Evolutionary conservation across 2,888 invertebrate species (phyloP).

Genomic region (Callosobruchus maculatus): DNA sequence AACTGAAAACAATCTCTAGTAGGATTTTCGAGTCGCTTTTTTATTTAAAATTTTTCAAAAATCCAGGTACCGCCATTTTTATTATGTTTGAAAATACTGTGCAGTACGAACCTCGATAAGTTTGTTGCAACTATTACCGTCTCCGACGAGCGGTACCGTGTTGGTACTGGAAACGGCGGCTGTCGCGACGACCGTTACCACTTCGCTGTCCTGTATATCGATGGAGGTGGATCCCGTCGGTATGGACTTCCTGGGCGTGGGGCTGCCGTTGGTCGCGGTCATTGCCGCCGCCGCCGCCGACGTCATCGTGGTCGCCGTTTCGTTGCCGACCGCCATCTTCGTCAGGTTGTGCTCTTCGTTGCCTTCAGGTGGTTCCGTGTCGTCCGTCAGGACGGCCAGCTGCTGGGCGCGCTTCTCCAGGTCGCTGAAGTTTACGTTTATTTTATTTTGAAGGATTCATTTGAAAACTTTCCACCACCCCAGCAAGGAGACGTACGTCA

Average conservation of each 20-base stretch:
- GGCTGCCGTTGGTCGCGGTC: constrained; percentile 46
- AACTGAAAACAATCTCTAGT: too few relatives aligned
- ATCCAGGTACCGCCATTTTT: too few relatives aligned
- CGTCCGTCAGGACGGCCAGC: constrained; percentile 83
- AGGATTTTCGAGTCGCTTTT: too few relatives aligned
- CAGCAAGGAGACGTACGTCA: too few relatives aligned
- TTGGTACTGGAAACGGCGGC: background rate
- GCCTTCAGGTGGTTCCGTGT: constrained; percentile 56
- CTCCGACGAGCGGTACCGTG: background rate
- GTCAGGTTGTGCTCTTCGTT: constrained; percentile 43
- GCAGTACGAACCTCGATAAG: background rate
- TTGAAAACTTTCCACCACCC: too few relatives aligned
- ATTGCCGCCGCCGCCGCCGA: constrained; percentile 23
- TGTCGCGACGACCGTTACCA: constrained; percentile 18
- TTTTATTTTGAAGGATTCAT: background rate
- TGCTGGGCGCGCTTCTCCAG: constrained; percentile 89
- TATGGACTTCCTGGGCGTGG: constrained; percentile 49
- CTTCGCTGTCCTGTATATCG: constrained; percentile 35
- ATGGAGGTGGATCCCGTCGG: constrained; percentile 28
- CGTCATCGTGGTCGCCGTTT: constrained; percentile 12
- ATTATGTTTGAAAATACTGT: too few relatives aligned
- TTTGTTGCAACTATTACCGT: background rate
- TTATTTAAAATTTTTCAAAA: too few relatives aligned
- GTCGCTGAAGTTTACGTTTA: constrained; percentile 61
- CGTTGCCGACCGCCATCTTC: constrained; percentile 6